A percentile compares a stretch with the other conserved stretches of the same genome.
These are phyloP conservation scores for Orthosia gothica DNA, from an alignment of 2,888 invertebrate species.

Conservation along the genomic window DNA sequence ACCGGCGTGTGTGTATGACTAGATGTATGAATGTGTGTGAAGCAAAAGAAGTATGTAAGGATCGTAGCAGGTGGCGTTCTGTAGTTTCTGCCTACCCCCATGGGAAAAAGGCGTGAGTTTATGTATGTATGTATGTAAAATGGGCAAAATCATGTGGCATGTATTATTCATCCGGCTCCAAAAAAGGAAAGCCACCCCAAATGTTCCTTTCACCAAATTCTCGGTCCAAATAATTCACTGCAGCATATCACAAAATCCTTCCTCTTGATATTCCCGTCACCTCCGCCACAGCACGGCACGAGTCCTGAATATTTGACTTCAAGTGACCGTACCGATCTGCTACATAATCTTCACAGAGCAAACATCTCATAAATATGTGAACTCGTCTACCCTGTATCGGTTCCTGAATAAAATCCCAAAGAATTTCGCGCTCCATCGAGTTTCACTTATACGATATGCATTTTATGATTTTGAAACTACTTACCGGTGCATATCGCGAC, in stretches of 20 bases:
- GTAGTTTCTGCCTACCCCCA: too few relatives aligned
- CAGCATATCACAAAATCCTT: slow-evolving; percentile 41
- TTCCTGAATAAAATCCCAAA: slow-evolving; percentile 77
- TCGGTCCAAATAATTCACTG: slow-evolving; percentile 46
- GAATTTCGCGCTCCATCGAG: slow-evolving; percentile 76
- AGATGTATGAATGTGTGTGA: too few relatives aligned
- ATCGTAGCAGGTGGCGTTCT: too few relatives aligned
- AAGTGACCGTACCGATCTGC: slow-evolving; percentile 66
- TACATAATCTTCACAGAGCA: slow-evolving; percentile 67
- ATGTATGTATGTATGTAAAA: too few relatives aligned
- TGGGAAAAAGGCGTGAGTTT: too few relatives aligned
- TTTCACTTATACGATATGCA: slow-evolving; percentile 81
- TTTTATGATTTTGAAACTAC: slow-evolving; percentile 68
- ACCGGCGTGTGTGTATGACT: too few relatives aligned
- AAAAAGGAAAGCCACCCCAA: background rate
- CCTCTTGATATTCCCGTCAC: slow-evolving; percentile 63
- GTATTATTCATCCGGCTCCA: slow-evolving; percentile 5
- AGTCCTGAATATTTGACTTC: slow-evolving; percentile 64
- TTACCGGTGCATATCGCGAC: slow-evolving; percentile 44
- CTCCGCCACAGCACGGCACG: slow-evolving; percentile 42
- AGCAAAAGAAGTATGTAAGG: too few relatives aligned
- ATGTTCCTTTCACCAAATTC: slow-evolving; percentile 17
- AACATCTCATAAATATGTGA: slow-evolving; percentile 77
- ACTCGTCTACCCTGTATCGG: slow-evolving; percentile 61
- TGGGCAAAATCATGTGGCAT: slow-evolving; percentile 1